Evolutionary conservation across 2,797 vertebrate genomes (phyloP), one percentile per base, ranked within the genome.

Genomic region (Brotogeris chrysoptera): DNA sequence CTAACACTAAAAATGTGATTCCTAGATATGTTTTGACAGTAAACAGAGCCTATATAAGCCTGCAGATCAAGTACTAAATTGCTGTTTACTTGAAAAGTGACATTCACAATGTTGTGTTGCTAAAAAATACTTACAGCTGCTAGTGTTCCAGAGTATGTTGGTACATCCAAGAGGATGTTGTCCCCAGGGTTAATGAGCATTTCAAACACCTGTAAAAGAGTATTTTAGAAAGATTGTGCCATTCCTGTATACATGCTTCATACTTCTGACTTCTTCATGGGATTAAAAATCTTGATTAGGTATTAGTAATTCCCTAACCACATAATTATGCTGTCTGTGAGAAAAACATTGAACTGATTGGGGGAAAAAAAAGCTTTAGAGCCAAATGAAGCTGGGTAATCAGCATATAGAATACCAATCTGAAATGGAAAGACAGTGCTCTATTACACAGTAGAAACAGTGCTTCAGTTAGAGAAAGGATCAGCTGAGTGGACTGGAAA

Each of bases 141-240:
- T 55, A 99, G 96, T 3, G 98, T 99, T 52, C 99, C 99, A 3
- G 99, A 72, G 71, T 99, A 99, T 3, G 98, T 98, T 24, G 99
- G 99, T 5, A 98, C 97, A 80, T 99, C 99, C 64, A 99, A 82
- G 66, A 99, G 98, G 63, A 99, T 90, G 28, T 98, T 99, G 96
- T 99, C 99, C 79, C 99, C 99, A 20, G 98, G 98, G 96, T 94
- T 98, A 90, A 99, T 95, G 57, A 99, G 98, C 99, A 99, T 99
- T 98, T 99, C 99, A 96, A 99, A 99, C 59, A 98, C 97, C 99
- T 99, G 74, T 13, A 90, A 96, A 95, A 96, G 64, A 88, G 20
- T 44, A 53, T 57, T 92, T 78, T 49, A 53, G 30, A 9, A 88
- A 92, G 47, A 65, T 5, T 55, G 25, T 30, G 52, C 32, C 10